Percentiles rank a stretch among this genome's conserved stretches.
phyloP scores from a whole-genome alignment of 53 echinoderm and acorn worm species.

The Temnopleurus reevesii region DNA sequence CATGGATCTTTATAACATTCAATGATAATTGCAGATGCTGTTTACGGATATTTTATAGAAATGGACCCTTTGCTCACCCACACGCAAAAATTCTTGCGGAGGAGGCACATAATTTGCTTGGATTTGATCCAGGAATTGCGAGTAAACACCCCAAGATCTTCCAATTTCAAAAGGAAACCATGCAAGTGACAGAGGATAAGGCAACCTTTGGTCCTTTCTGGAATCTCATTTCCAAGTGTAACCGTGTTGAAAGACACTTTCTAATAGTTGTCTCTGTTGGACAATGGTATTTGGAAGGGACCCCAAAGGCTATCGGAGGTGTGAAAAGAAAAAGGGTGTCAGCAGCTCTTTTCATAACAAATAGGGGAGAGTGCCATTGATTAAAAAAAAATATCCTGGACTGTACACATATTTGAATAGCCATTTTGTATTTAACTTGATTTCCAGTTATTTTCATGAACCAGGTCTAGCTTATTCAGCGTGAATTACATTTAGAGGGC shows the following conservation, averaged over 20 bases:
- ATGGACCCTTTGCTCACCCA: neutral
- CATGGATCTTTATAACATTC: no score
- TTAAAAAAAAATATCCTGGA: no score
- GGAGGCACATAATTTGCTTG: constrained; percentile 8
- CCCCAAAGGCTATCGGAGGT: neutral
- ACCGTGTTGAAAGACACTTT: neutral
- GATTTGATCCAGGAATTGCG: neutral
- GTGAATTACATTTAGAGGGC: no score
- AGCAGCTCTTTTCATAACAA: neutral
- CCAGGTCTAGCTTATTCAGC: no score
- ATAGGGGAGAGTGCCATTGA: neutral
- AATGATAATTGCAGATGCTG: neutral
- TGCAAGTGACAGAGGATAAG: neutral
- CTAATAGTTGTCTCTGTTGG: neutral
- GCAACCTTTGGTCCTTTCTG: neutral
- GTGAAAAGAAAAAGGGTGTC: neutral
- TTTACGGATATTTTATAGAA: neutral
- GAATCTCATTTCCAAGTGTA: neutral
- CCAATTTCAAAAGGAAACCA: constrained; percentile 28
- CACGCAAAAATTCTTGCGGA: neutral
- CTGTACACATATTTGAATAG: no score
- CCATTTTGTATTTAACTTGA: no score
- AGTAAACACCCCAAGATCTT: constrained; percentile 7
- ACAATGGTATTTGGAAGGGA: neutral
- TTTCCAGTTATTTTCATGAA: no score